Conservation (phyloP, 2,888 invertebrate species). For the Perizoma flavofasciatum region DNA sequence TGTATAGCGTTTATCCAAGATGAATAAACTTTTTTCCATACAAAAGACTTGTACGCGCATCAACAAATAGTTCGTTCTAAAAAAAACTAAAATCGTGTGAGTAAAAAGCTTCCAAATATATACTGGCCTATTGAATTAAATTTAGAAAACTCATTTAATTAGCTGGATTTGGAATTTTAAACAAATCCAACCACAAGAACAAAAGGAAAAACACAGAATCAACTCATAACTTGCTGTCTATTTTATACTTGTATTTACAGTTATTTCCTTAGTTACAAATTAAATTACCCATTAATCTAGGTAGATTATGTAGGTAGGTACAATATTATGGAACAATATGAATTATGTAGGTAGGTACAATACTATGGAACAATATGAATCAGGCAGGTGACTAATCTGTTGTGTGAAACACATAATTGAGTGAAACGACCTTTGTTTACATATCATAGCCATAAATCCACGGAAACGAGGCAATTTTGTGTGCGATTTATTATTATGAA, state of each 20-base stretch:
- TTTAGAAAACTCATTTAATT: too few relatives aligned
- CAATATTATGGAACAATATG: constrained; percentile 24
- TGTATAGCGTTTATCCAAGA: too few relatives aligned
- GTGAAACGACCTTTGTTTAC: constrained; percentile 18
- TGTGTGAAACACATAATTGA: constrained; percentile 31
- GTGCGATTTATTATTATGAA: neutral
- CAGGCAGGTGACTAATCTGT: constrained; percentile 29
- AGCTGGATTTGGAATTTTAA: too few relatives aligned
- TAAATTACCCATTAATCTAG: neutral
- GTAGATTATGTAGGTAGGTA: constrained; percentile 23
- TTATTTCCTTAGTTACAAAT: constrained; percentile 11
- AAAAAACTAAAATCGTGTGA: too few relatives aligned
- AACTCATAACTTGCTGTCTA: too few relatives aligned
- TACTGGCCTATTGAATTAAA: too few relatives aligned
- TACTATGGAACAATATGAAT: constrained; percentile 26
- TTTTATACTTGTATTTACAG: too few relatives aligned
- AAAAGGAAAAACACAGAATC: too few relatives aligned
- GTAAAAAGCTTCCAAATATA: too few relatives aligned
- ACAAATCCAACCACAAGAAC: too few relatives aligned
- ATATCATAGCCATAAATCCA: constrained; percentile 7
- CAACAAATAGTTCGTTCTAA: neutral
- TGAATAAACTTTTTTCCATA: neutral
- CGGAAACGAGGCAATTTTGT: constrained; percentile 18
- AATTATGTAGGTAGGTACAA: constrained; percentile 25
- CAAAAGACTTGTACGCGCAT: constrained; percentile 18